These are phyloP conservation scores for Adelphocoris suturalis DNA, from an alignment of 2,888 invertebrate genomes.

Conservation along the genomic window DNA sequence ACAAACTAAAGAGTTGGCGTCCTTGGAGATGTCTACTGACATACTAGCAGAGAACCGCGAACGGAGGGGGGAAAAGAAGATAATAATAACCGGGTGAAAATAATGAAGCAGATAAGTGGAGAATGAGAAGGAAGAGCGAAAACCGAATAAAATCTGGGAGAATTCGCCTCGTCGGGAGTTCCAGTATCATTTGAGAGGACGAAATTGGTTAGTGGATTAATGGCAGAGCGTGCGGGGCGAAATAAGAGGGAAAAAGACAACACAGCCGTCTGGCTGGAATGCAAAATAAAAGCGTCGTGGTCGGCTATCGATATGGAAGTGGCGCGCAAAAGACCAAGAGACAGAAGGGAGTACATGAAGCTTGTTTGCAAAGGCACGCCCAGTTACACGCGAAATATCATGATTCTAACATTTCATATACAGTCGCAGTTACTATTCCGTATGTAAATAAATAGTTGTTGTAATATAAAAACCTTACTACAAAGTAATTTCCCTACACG, in stretches of 20 bases:
- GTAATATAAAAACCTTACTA: too few species aligned
- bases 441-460: too few species aligned
- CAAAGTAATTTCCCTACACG: too few species aligned
- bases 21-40: slow-evolving; percentile 25
- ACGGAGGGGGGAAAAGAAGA: background rate
- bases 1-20: background rate
- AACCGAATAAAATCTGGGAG: background rate
- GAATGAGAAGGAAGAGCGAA: background rate
- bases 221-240: background rate
- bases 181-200: background rate
- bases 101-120: background rate
- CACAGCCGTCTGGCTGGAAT: background rate
- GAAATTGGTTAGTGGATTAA: background rate
- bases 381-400: too few species aligned
- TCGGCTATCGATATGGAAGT: background rate
- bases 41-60: background rate
- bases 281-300: background rate
- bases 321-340: background rate
- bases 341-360: background rate
- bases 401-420: too few species aligned
- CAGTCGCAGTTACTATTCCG: too few species aligned
- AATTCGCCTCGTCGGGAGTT: background rate
- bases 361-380: background rate
- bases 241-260: background rate
- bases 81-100: background rate